phyloP scores from a whole-genome alignment of 2,888 invertebrate species.

The Chrysolina oricalcia region DNA sequence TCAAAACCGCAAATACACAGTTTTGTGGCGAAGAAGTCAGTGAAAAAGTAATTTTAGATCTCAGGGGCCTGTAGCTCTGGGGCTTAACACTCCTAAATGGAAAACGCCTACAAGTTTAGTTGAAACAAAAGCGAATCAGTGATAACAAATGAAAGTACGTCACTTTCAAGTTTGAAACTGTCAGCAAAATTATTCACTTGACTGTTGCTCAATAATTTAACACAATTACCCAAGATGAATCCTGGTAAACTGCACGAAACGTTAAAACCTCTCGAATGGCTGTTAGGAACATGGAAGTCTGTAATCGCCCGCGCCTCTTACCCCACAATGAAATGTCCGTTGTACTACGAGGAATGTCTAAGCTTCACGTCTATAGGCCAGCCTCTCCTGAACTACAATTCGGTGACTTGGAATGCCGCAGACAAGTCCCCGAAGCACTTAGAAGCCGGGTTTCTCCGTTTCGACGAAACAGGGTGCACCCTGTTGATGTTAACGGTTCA shows the following conservation, averaged over 20 bases:
- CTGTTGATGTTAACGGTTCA: conserved; percentile 15
- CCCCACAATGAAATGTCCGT: conserved; percentile 75
- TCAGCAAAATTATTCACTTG: neutral
- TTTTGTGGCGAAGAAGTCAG: too few species aligned
- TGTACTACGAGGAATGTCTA: conserved; percentile 75
- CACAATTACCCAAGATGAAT: conserved; percentile 26
- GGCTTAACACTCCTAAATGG: too few species aligned
- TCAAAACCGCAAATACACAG: too few species aligned
- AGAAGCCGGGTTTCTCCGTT: conserved; percentile 77
- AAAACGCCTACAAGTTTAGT: too few species aligned
- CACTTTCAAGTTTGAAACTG: neutral
- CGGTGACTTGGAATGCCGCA: conserved; percentile 74
- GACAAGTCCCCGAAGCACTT: conserved; percentile 77
- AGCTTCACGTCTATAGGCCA: conserved; percentile 77
- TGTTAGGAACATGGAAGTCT: conserved; percentile 42
- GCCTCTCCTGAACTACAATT: conserved; percentile 76
- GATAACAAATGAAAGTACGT: neutral
- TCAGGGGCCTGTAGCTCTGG: too few species aligned
- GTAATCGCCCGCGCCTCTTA: conserved; percentile 72
- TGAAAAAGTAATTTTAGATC: too few species aligned
- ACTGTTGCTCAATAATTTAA: neutral
- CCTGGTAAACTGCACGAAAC: conserved; percentile 34
- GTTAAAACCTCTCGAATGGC: conserved; percentile 44
- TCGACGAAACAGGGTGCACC: conserved; percentile 72
- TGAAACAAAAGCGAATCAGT: too few species aligned